Evolutionary conservation across 2,113 vertebrate genomes (phyloP).

Genomic region (Corynorhinus townsendii): DNA sequence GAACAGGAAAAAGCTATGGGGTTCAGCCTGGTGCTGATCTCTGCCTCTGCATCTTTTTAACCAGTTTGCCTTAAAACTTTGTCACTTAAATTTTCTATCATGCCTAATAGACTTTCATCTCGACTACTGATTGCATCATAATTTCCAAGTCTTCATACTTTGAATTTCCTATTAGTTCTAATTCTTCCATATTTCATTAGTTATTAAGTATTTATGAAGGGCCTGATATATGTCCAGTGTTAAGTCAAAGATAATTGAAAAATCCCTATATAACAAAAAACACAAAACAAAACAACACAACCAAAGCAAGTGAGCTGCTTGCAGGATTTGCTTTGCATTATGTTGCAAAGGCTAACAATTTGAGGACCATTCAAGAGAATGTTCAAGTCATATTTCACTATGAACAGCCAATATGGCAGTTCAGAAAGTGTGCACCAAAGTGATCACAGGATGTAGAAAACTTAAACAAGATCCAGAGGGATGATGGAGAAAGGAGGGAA

Average conservation of each 20-base stretch:
- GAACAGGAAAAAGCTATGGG: background rate
- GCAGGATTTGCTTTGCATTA: background rate
- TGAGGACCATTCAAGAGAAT: slow-evolving; percentile 1
- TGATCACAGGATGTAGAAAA: background rate
- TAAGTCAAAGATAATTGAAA: background rate
- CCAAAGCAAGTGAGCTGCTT: background rate
- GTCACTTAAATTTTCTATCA: slow-evolving; percentile 28
- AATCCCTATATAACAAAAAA: background rate
- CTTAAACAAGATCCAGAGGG: background rate
- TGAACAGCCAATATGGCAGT: background rate
- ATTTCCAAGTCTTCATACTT: background rate
- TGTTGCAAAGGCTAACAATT: background rate
- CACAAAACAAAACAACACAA: background rate
- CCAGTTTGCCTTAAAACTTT: background rate
- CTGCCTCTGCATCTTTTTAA: background rate
- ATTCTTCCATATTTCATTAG: background rate
- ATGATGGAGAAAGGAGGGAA: background rate
- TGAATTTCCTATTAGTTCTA: background rate
- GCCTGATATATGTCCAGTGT: background rate
- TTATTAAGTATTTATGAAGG: background rate
- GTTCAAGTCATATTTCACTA: background rate
- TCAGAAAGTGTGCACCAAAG: background rate
- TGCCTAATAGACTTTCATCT: background rate
- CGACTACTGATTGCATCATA: background rate
- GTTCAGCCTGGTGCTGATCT: background rate